phyloP scores from a whole-genome alignment of 2,888 invertebrate genomes.

The Acanthacorydalis orientalis region DNA sequence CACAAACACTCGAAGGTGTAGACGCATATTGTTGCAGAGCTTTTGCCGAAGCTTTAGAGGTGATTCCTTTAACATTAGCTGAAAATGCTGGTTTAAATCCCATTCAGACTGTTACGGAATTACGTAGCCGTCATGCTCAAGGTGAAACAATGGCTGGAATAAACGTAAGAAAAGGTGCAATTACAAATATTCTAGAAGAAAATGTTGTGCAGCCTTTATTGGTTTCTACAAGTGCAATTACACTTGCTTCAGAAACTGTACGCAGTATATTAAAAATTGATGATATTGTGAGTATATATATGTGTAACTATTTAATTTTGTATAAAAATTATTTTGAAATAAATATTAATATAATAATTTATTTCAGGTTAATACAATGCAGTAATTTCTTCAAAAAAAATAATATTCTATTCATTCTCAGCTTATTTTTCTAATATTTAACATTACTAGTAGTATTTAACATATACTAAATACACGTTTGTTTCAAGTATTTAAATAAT shows the following conservation, averaged over 20 bases:
- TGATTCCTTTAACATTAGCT: constrained; percentile 78
- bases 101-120: constrained; percentile 75
- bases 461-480: no score
- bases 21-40: constrained; percentile 92
- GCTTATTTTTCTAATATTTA: no score
- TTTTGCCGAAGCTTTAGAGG: constrained; percentile 90
- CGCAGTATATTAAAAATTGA: constrained; percentile 97
- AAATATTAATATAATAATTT: background rate
- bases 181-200: constrained; percentile 93
- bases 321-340: background rate
- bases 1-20: constrained; percentile 74
- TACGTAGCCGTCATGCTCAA: constrained; percentile 82
- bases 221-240: constrained; percentile 86
- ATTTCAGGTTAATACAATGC: constrained; percentile 9
- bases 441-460: no score
- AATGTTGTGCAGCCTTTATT: constrained; percentile 94
- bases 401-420: no score
- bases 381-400: constrained; percentile 3
- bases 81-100: constrained; percentile 55
- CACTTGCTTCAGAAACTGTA: constrained; percentile 90
- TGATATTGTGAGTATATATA: constrained; percentile 68
- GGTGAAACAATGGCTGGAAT: constrained; percentile 81
- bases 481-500: no score
- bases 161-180: constrained; percentile 89
- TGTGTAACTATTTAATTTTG: background rate